phyloP scores from a whole-genome alignment of 1,140 invertebrate genomes.

The Calycopis cecrops region DNA sequence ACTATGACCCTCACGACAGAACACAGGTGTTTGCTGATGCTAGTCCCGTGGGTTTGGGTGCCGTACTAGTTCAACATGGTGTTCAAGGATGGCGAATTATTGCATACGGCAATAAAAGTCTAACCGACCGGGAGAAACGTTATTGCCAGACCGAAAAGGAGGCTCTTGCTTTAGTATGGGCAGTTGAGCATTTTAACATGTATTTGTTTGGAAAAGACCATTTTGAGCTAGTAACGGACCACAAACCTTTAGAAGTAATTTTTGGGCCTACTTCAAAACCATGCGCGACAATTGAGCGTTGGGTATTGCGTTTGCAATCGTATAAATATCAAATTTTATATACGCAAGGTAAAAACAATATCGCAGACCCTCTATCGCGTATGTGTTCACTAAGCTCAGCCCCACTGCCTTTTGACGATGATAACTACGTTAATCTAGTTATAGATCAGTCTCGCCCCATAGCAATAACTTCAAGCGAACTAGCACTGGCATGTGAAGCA shows the following conservation, averaged over 20 bases:
- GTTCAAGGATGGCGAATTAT: conserved; percentile 28
- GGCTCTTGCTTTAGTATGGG: conserved; percentile 39
- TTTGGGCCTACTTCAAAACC: conserved; percentile 35
- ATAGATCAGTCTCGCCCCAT: conserved; percentile 21
- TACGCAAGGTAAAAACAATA: conserved; percentile 30
- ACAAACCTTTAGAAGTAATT: conserved; percentile 43
- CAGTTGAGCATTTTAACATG: conserved; percentile 26
- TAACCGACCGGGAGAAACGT: conserved; percentile 32
- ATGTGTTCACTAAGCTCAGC: conserved; percentile 15
- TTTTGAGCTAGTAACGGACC: conserved; percentile 46
- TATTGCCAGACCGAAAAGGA: conserved; percentile 42
- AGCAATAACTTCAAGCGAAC: conserved; percentile 22
- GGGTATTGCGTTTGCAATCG: conserved; percentile 32
- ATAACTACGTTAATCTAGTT: conserved; percentile 29
- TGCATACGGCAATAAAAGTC: conserved; percentile 30
- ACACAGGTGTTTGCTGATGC: conserved; percentile 61
- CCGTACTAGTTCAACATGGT: conserved; percentile 40
- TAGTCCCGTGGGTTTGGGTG: conserved; percentile 58
- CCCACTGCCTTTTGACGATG: conserved; percentile 5
- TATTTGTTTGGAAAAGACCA: conserved; percentile 29
- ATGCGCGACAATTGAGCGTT: conserved; percentile 28
- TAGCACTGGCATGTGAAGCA: conserved; percentile 22
- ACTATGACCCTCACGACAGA: conserved; percentile 30
- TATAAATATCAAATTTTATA: conserved; percentile 28
- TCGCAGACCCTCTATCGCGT: conserved; percentile 29